Evolutionary conservation across 2,113 vertebrate species (phyloP).

Genomic region (Antechinus flavipes): DNA sequence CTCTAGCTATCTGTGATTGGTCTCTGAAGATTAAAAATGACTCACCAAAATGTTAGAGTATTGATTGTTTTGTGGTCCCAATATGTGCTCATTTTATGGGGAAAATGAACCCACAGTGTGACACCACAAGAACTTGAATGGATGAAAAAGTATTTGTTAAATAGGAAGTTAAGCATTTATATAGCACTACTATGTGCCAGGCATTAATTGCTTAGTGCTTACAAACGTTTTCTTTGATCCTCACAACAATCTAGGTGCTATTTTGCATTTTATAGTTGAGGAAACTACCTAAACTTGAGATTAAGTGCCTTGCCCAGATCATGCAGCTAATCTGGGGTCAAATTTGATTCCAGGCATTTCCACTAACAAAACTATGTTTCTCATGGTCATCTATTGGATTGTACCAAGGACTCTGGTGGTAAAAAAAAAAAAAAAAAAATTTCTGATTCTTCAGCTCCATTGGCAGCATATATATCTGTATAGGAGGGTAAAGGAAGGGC

Average conservation of each 20-base stretch:
- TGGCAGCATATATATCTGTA: neutral
- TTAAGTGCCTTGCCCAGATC: neutral
- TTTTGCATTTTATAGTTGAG: no score
- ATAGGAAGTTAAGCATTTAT: no score
- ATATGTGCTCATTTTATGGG: neutral
- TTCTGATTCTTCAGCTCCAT: neutral
- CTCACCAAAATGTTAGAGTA: neutral
- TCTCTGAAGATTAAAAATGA: neutral
- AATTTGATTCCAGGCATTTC: neutral
- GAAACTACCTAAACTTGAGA: neutral
- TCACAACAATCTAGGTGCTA: no score
- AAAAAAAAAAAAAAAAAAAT: no score
- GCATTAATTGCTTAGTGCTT: no score
- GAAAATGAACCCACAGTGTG: neutral
- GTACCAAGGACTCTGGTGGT: no score
- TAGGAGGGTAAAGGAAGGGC: neutral
- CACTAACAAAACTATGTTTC: neutral
- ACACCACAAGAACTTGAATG: neutral
- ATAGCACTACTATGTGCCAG: no score
- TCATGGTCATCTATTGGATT: no score
- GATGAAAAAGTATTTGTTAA: no score
- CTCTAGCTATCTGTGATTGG: neutral
- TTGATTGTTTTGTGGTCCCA: neutral
- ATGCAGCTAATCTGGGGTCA: neutral
- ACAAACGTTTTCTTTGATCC: neutral